phyloP scores from a whole-genome alignment of 1,140 invertebrate species.

The Drosophila lacteicornis region DNA sequence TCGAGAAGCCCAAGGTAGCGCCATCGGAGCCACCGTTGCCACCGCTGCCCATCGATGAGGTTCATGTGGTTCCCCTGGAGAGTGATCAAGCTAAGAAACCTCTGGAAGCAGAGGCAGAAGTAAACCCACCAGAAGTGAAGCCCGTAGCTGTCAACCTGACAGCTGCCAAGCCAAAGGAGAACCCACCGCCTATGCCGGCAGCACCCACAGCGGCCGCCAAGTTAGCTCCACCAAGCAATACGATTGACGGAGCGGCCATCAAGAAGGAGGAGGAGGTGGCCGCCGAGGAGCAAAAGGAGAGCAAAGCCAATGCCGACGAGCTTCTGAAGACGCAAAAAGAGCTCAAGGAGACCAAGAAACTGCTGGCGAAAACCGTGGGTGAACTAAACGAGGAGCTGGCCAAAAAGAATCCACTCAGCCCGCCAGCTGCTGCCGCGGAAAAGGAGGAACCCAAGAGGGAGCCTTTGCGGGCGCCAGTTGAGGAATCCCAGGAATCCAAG shows the following conservation, averaged over 20 bases:
- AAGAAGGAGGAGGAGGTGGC: conserved; percentile 87
- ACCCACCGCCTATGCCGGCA: conserved; percentile 8
- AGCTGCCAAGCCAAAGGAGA: conserved; percentile 22
- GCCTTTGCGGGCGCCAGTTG: conserved; percentile 36
- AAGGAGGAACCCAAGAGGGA: conserved; percentile 56
- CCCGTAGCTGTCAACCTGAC: conserved; percentile 5
- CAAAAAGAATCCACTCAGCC: conserved; percentile 68
- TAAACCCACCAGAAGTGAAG: conserved; percentile 9
- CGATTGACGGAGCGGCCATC: conserved; percentile 82
- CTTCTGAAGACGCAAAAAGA: conserved; percentile 85
- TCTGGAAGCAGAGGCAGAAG: background rate
- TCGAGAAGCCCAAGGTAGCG: conserved; percentile 29
- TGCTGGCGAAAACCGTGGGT: conserved; percentile 85
- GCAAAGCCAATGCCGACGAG: conserved; percentile 84
- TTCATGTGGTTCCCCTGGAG: conserved; percentile 41
- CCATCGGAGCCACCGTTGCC: conserved; percentile 55
- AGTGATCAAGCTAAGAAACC: conserved; percentile 20
- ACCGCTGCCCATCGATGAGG: conserved; percentile 71
- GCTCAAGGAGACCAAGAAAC: conserved; percentile 86
- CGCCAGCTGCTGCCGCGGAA: conserved; percentile 4
- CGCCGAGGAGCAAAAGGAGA: conserved; percentile 85
- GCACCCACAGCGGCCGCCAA: background rate
- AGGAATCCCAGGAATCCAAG: conserved; percentile 8
- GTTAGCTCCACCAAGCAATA: conserved; percentile 49
- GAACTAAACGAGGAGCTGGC: conserved; percentile 85